phyloP scores from a whole-genome alignment of 1,140 invertebrate species.

The Formica selysi region DNA sequence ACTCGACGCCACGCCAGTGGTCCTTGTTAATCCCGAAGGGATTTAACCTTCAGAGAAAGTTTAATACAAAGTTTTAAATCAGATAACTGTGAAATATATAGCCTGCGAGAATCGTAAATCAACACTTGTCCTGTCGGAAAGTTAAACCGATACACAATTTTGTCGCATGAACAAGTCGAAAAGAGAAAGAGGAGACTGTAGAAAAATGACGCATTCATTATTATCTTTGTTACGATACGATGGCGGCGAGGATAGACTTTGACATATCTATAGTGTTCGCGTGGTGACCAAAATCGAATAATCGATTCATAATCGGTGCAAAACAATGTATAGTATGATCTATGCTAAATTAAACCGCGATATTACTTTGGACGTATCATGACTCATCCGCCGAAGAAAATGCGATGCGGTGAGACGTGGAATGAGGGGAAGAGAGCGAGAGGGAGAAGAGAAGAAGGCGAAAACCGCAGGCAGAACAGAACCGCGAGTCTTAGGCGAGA shows the following conservation, averaged over 20 bases:
- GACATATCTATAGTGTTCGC: background rate
- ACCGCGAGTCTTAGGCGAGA: slow-evolving; percentile 73
- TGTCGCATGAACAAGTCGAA: background rate
- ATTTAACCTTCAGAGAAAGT: slow-evolving; percentile 60
- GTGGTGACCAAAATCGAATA: background rate
- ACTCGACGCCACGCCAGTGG: slow-evolving; percentile 27
- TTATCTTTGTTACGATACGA: slow-evolving; percentile 23
- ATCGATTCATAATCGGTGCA: slow-evolving; percentile 65
- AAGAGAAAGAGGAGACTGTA: background rate
- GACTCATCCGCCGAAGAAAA: slow-evolving; percentile 57
- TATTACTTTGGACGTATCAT: slow-evolving; percentile 40
- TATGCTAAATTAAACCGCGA: slow-evolving; percentile 50
- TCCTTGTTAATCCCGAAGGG: slow-evolving; percentile 52
- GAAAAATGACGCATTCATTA: background rate
- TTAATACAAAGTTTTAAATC: slow-evolving; percentile 64
- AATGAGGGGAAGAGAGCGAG: background rate
- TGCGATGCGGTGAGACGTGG: slow-evolving; percentile 17
- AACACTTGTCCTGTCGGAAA: slow-evolving; percentile 50
- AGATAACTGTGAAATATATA: slow-evolving; percentile 61
- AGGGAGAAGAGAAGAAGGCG: slow-evolving; percentile 42
- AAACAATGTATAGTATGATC: slow-evolving; percentile 25
- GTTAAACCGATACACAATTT: slow-evolving; percentile 57
- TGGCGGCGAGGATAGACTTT: background rate
- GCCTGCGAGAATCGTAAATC: slow-evolving; percentile 59
- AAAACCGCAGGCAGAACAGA: slow-evolving; percentile 61